These are phyloP conservation scores for Leptodactylus fuscus DNA, from an alignment of 2,113 vertebrate genomes.

Conservation along the genomic window DNA sequence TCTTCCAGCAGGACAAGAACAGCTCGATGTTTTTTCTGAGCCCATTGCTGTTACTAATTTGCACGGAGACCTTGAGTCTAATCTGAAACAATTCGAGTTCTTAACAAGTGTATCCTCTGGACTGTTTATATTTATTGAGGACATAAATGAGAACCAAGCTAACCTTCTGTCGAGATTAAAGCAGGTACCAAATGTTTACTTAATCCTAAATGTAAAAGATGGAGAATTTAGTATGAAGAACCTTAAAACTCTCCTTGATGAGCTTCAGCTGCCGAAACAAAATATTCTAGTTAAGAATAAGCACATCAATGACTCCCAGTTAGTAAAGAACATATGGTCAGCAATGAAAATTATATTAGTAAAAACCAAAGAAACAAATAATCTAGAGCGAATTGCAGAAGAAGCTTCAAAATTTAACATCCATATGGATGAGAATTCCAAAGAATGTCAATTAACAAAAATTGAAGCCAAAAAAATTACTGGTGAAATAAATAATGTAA, in stretches of 20 bases:
- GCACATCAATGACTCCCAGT: slow-evolving; percentile 49
- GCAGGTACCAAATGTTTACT: slow-evolving; percentile 62
- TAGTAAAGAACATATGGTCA: slow-evolving; percentile 45
- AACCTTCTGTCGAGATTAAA: slow-evolving; percentile 57
- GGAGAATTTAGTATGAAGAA: slow-evolving; percentile 61
- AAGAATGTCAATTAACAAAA: slow-evolving; percentile 62
- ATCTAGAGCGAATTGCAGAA: slow-evolving; percentile 58
- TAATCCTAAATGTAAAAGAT: slow-evolving; percentile 65
- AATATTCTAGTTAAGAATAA: slow-evolving; percentile 58
- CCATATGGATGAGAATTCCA: slow-evolving; percentile 61
- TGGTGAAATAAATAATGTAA: slow-evolving; percentile 35
- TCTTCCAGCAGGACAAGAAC: slow-evolving; percentile 67
- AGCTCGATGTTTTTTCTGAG: slow-evolving; percentile 65
- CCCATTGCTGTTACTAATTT: slow-evolving; percentile 68
- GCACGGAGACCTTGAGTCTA: slow-evolving; percentile 66
- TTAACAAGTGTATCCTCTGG: slow-evolving; percentile 64
- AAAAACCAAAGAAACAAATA: slow-evolving; percentile 52
- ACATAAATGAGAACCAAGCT: slow-evolving; percentile 67
- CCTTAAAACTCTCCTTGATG: slow-evolving; percentile 58
- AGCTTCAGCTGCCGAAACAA: slow-evolving; percentile 48
- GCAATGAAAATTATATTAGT: slow-evolving; percentile 49
- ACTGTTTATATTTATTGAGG: slow-evolving; percentile 69
- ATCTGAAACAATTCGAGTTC: slow-evolving; percentile 69
- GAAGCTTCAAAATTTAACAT: slow-evolving; percentile 60
- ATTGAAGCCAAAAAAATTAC: neutral